Conservation (phyloP, 2,888 invertebrate species). For the Achlya flavicornis region DNA sequence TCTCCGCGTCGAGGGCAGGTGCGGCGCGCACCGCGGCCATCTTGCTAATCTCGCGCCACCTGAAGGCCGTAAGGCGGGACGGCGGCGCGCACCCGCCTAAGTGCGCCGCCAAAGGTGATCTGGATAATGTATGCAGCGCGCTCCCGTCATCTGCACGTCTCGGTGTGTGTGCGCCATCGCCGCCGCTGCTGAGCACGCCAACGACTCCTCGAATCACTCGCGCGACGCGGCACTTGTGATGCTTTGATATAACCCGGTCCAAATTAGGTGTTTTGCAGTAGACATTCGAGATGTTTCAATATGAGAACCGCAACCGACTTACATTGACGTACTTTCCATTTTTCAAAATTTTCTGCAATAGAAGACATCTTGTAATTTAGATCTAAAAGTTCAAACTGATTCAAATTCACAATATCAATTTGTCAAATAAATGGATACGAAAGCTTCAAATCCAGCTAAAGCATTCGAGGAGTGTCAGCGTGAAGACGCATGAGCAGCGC, state of each 20-base stretch:
- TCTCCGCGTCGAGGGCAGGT: conserved; percentile 94
- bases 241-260: no score
- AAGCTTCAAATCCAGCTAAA: conserved; percentile 9
- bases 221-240: no score
- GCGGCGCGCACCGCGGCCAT: conserved; percentile 96
- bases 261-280: no score
- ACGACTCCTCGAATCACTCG: conserved; percentile 33
- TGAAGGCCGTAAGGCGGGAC: conserved; percentile 84
- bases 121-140: conserved; percentile 83
- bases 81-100: conserved; percentile 82
- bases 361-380: no score
- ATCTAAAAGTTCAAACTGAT: no score
- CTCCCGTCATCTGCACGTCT: conserved; percentile 76
- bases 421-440: no score
- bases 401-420: no score
- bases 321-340: no score
- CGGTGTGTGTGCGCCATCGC: conserved; percentile 61
- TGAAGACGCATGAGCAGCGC: conserved; percentile 58
- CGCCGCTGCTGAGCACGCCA: conserved; percentile 40
- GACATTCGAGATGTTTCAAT: no score
- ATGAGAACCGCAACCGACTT: no score
- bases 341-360: no score
- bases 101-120: conserved; percentile 84
- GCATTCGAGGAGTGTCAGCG: conserved; percentile 53
- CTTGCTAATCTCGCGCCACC: conserved; percentile 96